Evolutionary conservation across 2,888 invertebrate species (phyloP).

Genomic region (Orthosia incerta): DNA sequence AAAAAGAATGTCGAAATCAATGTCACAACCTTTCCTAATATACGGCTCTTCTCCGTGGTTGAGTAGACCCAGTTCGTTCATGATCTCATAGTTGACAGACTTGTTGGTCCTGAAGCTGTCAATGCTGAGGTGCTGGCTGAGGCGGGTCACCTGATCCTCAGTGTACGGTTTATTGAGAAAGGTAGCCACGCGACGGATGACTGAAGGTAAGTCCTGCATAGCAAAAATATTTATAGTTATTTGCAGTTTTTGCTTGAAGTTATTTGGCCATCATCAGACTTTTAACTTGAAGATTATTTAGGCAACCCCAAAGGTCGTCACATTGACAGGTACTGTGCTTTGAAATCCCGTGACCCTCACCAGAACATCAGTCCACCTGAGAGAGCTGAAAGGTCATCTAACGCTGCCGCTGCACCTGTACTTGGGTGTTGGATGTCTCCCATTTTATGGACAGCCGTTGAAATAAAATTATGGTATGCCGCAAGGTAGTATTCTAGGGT

Average conservation of each 20-base stretch:
- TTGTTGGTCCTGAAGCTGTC: slow-evolving; percentile 94
- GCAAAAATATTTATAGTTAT: not conserved
- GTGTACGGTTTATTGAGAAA: slow-evolving; percentile 42
- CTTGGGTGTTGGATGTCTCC: too few species aligned
- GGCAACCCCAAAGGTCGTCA: too few species aligned
- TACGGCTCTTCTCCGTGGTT: slow-evolving; percentile 52
- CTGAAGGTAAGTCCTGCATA: slow-evolving; percentile 34
- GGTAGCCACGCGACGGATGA: slow-evolving; percentile 38
- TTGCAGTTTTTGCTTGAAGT: not conserved
- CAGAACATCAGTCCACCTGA: too few species aligned
- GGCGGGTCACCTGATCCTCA: slow-evolving; percentile 87
- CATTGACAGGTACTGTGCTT: too few species aligned
- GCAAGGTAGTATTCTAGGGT: not conserved
- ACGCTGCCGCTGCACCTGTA: too few species aligned
- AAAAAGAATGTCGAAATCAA: not conserved
- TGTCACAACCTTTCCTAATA: slow-evolving; percentile 64
- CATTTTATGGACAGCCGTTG: too few species aligned
- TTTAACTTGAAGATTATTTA: too few species aligned
- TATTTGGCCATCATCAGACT: not conserved
- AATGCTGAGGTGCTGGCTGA: slow-evolving; percentile 93
- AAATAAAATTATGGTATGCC: not conserved
- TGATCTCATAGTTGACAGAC: slow-evolving; percentile 81
- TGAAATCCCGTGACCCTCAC: too few species aligned
- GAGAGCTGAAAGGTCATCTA: too few species aligned
- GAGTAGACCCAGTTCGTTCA: slow-evolving; percentile 51